phyloP scores from a whole-genome alignment of 2,888 invertebrate species.

The Polyploca ridens region DNA sequence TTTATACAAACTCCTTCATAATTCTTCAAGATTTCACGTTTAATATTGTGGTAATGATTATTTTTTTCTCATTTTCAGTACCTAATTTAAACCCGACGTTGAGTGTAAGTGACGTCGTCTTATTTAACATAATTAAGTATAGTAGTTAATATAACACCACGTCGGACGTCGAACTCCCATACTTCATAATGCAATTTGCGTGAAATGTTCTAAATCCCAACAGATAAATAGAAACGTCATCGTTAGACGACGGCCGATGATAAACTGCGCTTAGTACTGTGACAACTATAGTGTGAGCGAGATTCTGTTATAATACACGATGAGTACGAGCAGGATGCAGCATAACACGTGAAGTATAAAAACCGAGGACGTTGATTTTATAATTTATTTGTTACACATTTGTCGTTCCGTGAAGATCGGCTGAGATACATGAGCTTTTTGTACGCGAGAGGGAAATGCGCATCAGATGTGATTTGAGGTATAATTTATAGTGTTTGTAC shows the following conservation, averaged over 20 bases:
- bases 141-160: constrained; percentile 52
- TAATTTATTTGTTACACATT: constrained; percentile 85
- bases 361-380: constrained; percentile 80
- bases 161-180: constrained; percentile 64
- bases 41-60: neutral
- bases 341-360: constrained; percentile 71
- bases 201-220: constrained; percentile 64
- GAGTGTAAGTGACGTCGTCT: constrained; percentile 22
- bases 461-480: constrained; percentile 81
- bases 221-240: constrained; percentile 76
- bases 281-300: constrained; percentile 63
- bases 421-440: constrained; percentile 82
- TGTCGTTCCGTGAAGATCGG: constrained; percentile 84
- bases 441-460: constrained; percentile 75
- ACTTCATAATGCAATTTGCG: constrained; percentile 67
- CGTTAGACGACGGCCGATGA: constrained; percentile 74
- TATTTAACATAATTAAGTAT: constrained; percentile 34
- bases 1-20: neutral
- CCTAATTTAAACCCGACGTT: constrained; percentile 18
- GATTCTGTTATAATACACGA: constrained; percentile 45
- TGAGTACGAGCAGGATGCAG: constrained; percentile 52
- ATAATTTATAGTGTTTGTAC: constrained; percentile 81
- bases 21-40: neutral
- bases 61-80: constrained; percentile 7
- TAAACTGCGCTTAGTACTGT: constrained; percentile 65